Evolutionary conservation across 2,888 invertebrate genomes (phyloP), one percentile per base, ranked within the genome.

Genomic region (Bursaphelenchus okinawaensis): DNA sequence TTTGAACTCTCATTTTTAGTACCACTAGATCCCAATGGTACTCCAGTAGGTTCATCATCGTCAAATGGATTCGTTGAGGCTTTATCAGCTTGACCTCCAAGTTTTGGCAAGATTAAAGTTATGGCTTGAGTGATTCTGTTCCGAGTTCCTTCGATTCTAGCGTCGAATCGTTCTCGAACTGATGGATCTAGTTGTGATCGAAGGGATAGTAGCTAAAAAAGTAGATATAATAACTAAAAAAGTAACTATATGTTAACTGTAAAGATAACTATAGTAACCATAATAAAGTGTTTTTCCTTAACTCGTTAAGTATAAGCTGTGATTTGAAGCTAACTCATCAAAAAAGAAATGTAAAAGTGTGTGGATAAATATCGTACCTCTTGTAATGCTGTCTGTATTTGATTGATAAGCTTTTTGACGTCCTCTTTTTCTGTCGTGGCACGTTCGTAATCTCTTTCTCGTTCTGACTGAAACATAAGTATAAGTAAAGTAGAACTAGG

Each of bases 361-460:
- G n/a, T n/a, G n/a, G n/a, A n/a, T n/a, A n/a, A n/a, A n/a, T n/a
- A n/a, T n/a, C n/a, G n/a, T 19, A 24, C 63, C 50, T 74, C 72
- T 16, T 72, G 69, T 4, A 76, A 62, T 0, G 75, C 78, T 23
- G 68, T 64, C 19, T 71, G 61, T 23, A 78, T 51, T 27, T 76
- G 75, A 57, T 75, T 69, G 54, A 78, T 72, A 19, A 71, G 63
- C 3, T 71, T 65, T 23, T 71, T 19, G 3, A 74, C 70, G 26
- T 59, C 55, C 23, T 62, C 52, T 59, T 70, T 70, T 52, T 70
- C 70, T 24, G 51, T 27, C 19, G 67, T 54, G 16, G 65, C 50
- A 22, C 26, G 19, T 31, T 74, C 72, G 7, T 55, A 52, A 31
- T 70, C 69, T n/a, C 23, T 31, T 8, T 57, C 64, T 22, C 51